These are phyloP conservation scores for Leptopilina clavipes DNA, from an alignment of 1,140 invertebrate species.

Conservation along the genomic window DNA sequence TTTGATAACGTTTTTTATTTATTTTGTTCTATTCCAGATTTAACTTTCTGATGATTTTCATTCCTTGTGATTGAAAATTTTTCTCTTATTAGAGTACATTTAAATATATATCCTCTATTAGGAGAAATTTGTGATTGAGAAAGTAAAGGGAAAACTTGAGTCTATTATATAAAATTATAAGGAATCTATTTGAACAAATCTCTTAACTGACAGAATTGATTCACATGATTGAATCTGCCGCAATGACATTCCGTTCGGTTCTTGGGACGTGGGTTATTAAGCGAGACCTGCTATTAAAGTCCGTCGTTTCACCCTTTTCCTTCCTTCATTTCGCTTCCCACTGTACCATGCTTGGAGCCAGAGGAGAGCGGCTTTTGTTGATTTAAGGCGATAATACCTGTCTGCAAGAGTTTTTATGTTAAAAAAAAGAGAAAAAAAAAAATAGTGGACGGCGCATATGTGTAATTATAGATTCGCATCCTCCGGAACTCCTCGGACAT, in stretches of 20 bases:
- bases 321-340: slow-evolving; percentile 42
- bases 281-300: slow-evolving; percentile 71
- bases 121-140: not conserved
- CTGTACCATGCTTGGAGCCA: slow-evolving; percentile 48
- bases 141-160: not conserved
- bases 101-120: too few species aligned
- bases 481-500: slow-evolving; percentile 59
- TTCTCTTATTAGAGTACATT: too few species aligned
- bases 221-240: slow-evolving; percentile 68
- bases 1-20: too few species aligned
- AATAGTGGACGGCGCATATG: slow-evolving; percentile 61
- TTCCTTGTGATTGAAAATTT: too few species aligned
- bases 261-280: slow-evolving; percentile 67
- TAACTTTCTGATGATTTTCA: too few species aligned
- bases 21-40: too few species aligned
- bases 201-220: slow-evolving; percentile 52
- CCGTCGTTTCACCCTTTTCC: slow-evolving; percentile 47
- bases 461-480: slow-evolving; percentile 72
- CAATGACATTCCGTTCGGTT: slow-evolving; percentile 71
- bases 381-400: slow-evolving; percentile 72
- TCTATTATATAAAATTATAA: slow-evolving; percentile 18
- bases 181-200: not conserved
- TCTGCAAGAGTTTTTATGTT: slow-evolving; percentile 66
- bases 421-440: slow-evolving; percentile 51
- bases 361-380: slow-evolving; percentile 68